Evolutionary conservation across 2,888 invertebrate species (phyloP).

Genomic region (Nemoura dubitans): DNA sequence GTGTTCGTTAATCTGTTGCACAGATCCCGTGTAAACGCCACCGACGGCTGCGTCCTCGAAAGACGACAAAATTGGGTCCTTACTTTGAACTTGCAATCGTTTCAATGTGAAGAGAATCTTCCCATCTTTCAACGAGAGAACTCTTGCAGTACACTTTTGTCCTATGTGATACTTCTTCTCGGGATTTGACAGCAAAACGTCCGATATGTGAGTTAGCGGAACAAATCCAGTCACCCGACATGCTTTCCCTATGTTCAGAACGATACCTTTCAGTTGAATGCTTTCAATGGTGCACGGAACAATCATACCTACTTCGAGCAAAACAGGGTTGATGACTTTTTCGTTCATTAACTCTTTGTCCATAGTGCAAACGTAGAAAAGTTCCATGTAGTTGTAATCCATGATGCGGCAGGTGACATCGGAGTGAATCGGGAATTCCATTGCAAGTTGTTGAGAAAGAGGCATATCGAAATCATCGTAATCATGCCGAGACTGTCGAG

Average conservation of each 20-base stretch:
- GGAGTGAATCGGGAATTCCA: slow-evolving; percentile 55
- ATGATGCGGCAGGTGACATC: slow-evolving; percentile 66
- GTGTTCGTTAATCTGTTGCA: slow-evolving; percentile 62
- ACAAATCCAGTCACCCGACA: slow-evolving; percentile 65
- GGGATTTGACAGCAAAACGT: slow-evolving; percentile 60
- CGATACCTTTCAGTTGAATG: slow-evolving; percentile 63
- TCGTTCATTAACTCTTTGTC: slow-evolving; percentile 66
- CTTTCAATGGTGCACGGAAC: slow-evolving; percentile 65
- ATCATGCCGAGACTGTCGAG: neutral
- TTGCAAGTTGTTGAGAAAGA: slow-evolving; percentile 56
- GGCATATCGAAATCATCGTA: neutral
- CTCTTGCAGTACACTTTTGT: slow-evolving; percentile 61
- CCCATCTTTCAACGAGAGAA: slow-evolving; percentile 64
- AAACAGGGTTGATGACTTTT: slow-evolving; percentile 64
- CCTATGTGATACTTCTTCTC: slow-evolving; percentile 68
- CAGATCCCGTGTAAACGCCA: slow-evolving; percentile 66
- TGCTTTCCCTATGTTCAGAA: slow-evolving; percentile 62
- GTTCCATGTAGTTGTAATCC: slow-evolving; percentile 72
- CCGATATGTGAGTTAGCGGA: slow-evolving; percentile 67
- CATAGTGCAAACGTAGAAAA: slow-evolving; percentile 73
- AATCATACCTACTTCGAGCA: slow-evolving; percentile 65
- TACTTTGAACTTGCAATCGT: slow-evolving; percentile 68
- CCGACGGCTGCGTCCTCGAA: slow-evolving; percentile 65
- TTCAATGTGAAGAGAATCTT: slow-evolving; percentile 72
- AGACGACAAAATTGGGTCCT: slow-evolving; percentile 63